Evolutionary conservation across 2,113 vertebrate species (phyloP), one percentile per base, ranked within the genome.

Genomic region (Climacteris rufus): DNA sequence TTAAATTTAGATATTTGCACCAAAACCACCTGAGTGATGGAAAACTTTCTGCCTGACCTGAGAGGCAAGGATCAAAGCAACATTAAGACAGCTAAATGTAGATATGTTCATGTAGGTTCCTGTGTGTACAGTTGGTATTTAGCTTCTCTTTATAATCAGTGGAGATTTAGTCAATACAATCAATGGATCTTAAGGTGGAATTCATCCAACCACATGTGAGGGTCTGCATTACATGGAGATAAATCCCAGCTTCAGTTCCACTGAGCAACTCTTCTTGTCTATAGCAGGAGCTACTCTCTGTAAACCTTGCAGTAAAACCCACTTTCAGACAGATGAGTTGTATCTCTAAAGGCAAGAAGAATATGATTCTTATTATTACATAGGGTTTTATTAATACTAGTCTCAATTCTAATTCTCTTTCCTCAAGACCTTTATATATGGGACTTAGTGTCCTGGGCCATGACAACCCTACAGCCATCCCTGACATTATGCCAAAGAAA

Each of bases 171-270:
- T 88, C 76, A 77, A 90, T 89, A 42, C 20, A 59, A 35, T 80
- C 50, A 39, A 80, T 74, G 69, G 83, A 70, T 92, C 94, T 90
- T 88, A 86, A 33, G 39, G 39, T 74, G 50, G 47, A 77, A 59
- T 89, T 90, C 39, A 80, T 86, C 64, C 68, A 90, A 23, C 21
- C 54, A 90, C n/a, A 65, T 63, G 37, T 39, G 87, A 54, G 21
- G 63, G 4, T 77, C 45, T 88, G 31, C 60, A 93, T 92, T 74
- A 59, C 28, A 40, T 35, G 42, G 45, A 65, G 37, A 83, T 80
- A 77, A 83, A 92, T 86, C 72, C 77, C 60, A 83, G 23, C 57
- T 93, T 66, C 70, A 87, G 49, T 22, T 93, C 56, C 20, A 28
- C 17, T 76, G 31, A 68, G 16, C 30, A 69, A 0, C 39, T 42